Base-by-base conservation (phyloP, 2,888 invertebrate species). In the Auanema freiburgensis region DNA sequence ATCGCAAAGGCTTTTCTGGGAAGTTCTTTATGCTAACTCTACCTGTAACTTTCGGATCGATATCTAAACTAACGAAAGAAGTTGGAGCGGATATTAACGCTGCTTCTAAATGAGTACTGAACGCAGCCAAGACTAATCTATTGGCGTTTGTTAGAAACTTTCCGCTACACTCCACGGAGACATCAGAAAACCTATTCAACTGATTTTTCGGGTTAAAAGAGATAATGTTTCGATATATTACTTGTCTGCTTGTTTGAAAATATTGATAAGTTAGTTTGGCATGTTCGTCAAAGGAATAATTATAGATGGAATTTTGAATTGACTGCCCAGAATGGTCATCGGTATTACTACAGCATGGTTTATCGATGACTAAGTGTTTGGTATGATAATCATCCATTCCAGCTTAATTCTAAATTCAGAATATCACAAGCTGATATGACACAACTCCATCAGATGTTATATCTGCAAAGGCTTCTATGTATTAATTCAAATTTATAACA, bases 41-140 rank as follows among this genome's bases (percentile, higher is more conserved):
- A 57, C 59, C 52, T 50, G 51, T n/a, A 40, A 61, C 52, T 56
- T 52, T 25, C 14, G 56, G 33, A 8, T 57, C 50, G 6, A 61
- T 25, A 40, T 42, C 43, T 41, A 61, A 41, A 40, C 21, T 41
- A 33, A 33, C 33, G 8, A 33, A 33, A 33, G 33, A 33, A 16
- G 57, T 41, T 6, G 16, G 11, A 24, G 33, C 25, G 14, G 57
- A 57, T 11, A 55, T 16, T 10, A 77, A 63, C 1, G 73, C 69
- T 4, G 66, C 23, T 53, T 75, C 69, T 40, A 76, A 65, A 23
- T 40, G 56, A 5, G 61, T 23, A 57, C 76, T 76, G 62, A 69
- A 72, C 11, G 76, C 70, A 16, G 76, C 68, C 23, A 77, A 59
- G 2, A 77, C 63, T 1, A 75, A 42, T n/a, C 76, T 63, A 56